Conservation (phyloP, 2,797 vertebrate genomes). For the Cryptoblepharus egeriae region DNA sequence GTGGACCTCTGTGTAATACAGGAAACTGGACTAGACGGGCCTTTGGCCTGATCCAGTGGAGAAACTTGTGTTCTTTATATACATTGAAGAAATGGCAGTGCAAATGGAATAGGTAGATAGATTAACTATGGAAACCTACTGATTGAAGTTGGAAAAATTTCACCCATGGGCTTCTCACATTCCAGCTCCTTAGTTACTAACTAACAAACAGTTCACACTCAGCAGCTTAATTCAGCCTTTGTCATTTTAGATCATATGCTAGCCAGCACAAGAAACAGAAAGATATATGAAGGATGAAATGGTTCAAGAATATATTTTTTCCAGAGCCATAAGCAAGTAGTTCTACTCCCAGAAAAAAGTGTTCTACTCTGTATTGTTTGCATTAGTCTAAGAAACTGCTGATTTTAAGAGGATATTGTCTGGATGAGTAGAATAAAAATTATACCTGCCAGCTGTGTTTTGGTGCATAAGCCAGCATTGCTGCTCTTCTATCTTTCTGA, state of each 20-base stretch:
- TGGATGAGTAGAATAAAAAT: neutral
- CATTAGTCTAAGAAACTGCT: neutral
- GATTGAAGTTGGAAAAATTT: neutral
- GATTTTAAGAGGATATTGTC: neutral
- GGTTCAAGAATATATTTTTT: slow-evolving; percentile 13
- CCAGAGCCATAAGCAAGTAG: neutral
- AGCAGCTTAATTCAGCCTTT: neutral
- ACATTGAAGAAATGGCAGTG: neutral
- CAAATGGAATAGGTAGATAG: neutral
- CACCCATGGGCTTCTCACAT: neutral
- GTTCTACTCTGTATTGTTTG: neutral
- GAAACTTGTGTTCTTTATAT: too few relatives aligned
- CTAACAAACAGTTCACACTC: neutral
- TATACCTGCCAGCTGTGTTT: slow-evolving; percentile 6
- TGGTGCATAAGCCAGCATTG: neutral
- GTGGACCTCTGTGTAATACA: too few relatives aligned
- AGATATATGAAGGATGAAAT: neutral
- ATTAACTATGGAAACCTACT: neutral
- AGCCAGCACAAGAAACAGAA: neutral
- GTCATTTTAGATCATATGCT: neutral
- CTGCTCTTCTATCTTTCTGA: neutral
- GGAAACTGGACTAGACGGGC: too few relatives aligned
- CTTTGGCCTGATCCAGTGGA: too few relatives aligned
- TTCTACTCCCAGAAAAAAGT: neutral
- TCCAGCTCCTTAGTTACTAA: neutral